These are phyloP conservation scores for Phacellophora camtschatica DNA, from an alignment of 30 jellyfish, hydroid and myxozoan species.

Conservation along the genomic window DNA sequence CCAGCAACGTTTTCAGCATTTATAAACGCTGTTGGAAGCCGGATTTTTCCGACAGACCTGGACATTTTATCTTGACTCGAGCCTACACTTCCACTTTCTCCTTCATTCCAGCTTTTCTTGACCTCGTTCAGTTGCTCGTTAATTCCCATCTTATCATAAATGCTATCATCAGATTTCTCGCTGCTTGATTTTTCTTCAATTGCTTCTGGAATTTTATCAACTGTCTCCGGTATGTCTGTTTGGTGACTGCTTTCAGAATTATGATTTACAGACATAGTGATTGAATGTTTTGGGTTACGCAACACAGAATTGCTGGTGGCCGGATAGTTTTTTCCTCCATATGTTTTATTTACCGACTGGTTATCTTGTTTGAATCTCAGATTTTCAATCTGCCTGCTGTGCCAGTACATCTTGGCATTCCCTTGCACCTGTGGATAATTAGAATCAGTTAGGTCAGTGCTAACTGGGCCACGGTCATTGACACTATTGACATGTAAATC, in stretches of 20 bases:
- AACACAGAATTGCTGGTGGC: slow-evolving; percentile 36
- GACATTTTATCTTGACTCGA: not conserved
- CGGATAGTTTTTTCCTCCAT: not conserved
- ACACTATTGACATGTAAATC: not conserved
- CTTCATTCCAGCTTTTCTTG: too few relatives aligned
- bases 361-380: slow-evolving; percentile 5
- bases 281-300: not conserved
- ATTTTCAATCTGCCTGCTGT: slow-evolving; percentile 8
- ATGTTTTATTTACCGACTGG: not conserved
- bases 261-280: not conserved
- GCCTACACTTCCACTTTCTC: too few relatives aligned
- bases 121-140: too few relatives aligned
- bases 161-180: too few relatives aligned
- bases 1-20: not conserved
- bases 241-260: too few relatives aligned
- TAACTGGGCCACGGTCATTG: not conserved
- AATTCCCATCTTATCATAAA: too few relatives aligned
- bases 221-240: too few relatives aligned
- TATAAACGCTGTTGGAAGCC: slow-evolving; percentile 26
- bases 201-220: too few relatives aligned
- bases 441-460: not conserved
- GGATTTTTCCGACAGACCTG: slow-evolving; percentile 19
- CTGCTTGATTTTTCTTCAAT: too few relatives aligned
- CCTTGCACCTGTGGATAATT: not conserved
- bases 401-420: slow-evolving; percentile 13